phyloP scores from a whole-genome alignment of 2,113 vertebrate genomes.

The Natator depressus region DNA sequence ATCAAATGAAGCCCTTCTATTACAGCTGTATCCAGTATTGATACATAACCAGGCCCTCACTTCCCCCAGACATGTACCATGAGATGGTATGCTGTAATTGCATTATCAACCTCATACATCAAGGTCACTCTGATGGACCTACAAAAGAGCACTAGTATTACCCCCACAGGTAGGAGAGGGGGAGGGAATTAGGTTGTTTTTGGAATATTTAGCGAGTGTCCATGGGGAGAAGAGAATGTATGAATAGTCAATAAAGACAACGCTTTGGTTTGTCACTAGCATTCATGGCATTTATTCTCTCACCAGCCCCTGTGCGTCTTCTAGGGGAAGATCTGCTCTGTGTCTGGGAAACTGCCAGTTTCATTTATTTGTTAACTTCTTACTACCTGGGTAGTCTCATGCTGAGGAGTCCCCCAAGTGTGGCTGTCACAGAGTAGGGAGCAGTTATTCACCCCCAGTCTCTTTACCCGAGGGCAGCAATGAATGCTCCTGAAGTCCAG shows the following conservation, averaged over 20 bases:
- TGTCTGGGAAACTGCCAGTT: background rate
- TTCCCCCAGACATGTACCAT: background rate
- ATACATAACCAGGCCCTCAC: background rate
- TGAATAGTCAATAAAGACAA: too few relatives aligned
- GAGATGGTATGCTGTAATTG: background rate
- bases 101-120: background rate
- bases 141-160: too few relatives aligned
- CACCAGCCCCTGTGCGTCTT: background rate
- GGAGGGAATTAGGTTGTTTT: background rate
- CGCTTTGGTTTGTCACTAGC: background rate
- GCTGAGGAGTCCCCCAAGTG: background rate
- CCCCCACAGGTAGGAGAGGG: background rate
- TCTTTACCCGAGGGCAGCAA: background rate
- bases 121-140: background rate
- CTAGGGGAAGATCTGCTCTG: background rate
- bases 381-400: background rate
- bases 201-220: background rate
- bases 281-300: background rate
- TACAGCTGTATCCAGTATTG: background rate
- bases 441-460: background rate
- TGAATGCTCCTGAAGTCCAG: background rate
- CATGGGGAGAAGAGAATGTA: too few relatives aligned
- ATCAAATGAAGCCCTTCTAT: background rate
- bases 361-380: background rate
- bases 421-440: background rate